Conservation (phyloP, 2,113 vertebrate species). For the Phylloscopus trochilus region DNA sequence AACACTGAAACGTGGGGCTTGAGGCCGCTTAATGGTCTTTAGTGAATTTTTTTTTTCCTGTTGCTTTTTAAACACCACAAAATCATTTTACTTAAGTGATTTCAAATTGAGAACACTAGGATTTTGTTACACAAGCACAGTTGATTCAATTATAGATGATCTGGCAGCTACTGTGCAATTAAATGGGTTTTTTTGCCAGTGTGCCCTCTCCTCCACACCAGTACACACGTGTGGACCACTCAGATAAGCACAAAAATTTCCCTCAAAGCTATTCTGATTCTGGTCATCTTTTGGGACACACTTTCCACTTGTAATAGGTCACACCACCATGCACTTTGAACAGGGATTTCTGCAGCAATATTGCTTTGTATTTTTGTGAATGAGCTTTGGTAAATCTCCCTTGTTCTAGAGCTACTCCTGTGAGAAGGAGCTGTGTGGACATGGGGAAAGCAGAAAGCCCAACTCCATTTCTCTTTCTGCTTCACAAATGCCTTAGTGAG, state of each 20-base stretch:
- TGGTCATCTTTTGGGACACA: not conserved
- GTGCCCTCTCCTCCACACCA: not conserved
- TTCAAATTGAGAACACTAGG: not conserved
- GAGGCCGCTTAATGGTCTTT: conserved; percentile 55
- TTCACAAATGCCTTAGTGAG: not conserved
- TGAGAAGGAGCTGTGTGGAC: not conserved
- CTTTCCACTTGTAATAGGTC: not conserved
- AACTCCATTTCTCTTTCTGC: not conserved
- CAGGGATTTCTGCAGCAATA: not conserved
- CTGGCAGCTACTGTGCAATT: not conserved
- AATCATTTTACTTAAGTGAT: conserved; percentile 27
- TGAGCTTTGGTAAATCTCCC: not conserved
- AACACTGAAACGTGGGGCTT: conserved; percentile 65
- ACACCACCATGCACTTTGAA: not conserved
- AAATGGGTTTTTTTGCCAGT: not conserved
- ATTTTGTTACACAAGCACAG: conserved; percentile 13
- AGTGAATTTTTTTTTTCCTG: conserved; percentile 53
- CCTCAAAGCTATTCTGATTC: not conserved
- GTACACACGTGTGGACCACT: not conserved
- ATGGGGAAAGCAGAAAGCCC: not conserved
- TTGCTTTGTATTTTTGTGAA: not conserved
- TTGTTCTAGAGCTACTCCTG: not conserved
- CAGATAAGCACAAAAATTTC: not conserved
- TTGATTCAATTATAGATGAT: not conserved
- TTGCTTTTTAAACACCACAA: conserved; percentile 51